A percentile compares a stretch with the other conserved stretches of the same genome.
Conservation (phyloP, 2,888 invertebrate species). For the Brachyptera putata region DNA sequence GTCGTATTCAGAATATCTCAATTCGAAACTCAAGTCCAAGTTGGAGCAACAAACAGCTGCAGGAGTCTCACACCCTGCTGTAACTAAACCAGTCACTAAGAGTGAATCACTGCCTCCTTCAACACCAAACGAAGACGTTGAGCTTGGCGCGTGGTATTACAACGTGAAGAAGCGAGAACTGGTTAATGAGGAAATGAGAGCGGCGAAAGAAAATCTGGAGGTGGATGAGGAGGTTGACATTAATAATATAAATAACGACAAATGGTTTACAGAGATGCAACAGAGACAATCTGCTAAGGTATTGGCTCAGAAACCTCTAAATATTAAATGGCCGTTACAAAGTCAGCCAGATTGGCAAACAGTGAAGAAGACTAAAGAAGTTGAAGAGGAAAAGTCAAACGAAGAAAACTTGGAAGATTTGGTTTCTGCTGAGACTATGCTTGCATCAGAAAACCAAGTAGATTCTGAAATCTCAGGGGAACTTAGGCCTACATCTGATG, state of each 20-base stretch:
- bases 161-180: neutral
- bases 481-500: too few species aligned
- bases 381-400: too few species aligned
- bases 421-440: too few species aligned
- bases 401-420: too few species aligned
- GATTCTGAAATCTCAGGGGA: too few species aligned
- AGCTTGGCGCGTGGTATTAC: conserved; percentile 10
- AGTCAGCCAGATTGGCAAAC: too few species aligned
- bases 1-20: neutral
- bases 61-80: neutral
- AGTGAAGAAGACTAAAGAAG: too few species aligned
- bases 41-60: neutral
- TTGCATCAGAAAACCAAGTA: too few species aligned
- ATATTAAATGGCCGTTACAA: too few species aligned
- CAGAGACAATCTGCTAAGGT: too few species aligned
- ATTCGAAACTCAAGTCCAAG: neutral
- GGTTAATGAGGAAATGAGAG: too few species aligned
- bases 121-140: neutral
- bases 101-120: neutral
- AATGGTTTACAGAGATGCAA: neutral
- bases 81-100: neutral
- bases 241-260: neutral
- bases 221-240: neutral
- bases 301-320: too few species aligned
- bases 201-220: neutral